phyloP scores from a whole-genome alignment of 2,797 vertebrate species.

The Rhynchotus rufescens region DNA sequence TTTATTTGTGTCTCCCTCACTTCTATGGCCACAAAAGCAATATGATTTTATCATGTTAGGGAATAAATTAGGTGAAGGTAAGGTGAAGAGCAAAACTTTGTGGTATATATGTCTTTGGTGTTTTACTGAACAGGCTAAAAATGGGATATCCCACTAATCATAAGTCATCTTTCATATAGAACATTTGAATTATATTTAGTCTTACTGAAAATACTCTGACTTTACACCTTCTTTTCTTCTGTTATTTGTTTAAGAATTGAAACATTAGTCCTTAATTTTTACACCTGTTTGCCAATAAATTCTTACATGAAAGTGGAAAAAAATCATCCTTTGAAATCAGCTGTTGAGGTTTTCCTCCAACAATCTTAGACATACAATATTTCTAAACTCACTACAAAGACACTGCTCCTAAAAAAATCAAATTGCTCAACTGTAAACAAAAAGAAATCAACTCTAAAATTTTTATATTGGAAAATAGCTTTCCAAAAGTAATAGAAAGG shows the following conservation, averaged over 20 bases:
- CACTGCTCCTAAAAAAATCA: neutral
- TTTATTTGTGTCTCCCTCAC: neutral
- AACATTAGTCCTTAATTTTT: neutral
- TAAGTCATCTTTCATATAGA: neutral
- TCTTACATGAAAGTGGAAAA: neutral
- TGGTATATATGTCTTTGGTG: neutral
- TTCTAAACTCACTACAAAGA: too few relatives aligned
- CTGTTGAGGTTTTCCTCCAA: neutral
- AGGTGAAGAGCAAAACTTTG: neutral
- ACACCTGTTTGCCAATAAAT: neutral
- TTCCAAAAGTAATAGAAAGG: neutral
- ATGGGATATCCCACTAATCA: accelerated
- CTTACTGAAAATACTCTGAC: neutral
- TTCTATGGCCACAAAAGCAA: neutral
- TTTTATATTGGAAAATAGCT: neutral
- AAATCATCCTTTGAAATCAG: neutral
- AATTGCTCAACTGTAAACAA: neutral
- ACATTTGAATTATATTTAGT: neutral
- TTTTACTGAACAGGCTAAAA: neutral
- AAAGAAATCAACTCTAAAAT: neutral
- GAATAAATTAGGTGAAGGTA: neutral
- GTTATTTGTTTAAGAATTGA: neutral
- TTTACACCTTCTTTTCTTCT: neutral
- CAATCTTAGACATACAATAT: too few relatives aligned
- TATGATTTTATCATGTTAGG: neutral